These are phyloP conservation scores for Tauraco hartlaubi DNA, from an alignment of 2,797 vertebrate species.

Conservation along the genomic window DNA sequence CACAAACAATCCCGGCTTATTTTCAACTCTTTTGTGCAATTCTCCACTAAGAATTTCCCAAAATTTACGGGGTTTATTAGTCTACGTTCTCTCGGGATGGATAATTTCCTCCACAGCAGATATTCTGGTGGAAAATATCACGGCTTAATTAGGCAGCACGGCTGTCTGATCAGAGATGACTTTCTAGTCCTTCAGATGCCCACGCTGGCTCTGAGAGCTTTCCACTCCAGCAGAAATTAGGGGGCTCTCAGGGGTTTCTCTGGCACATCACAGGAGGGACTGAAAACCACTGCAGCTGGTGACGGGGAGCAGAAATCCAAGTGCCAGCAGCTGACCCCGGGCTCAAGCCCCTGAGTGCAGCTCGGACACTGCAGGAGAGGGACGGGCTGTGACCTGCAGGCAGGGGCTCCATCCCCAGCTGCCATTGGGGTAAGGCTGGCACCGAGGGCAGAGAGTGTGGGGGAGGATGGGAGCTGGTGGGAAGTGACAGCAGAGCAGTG, in stretches of 20 bases:
- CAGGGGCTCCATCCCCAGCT: background rate
- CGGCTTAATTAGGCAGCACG: background rate
- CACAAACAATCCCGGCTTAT: rapidly evolving
- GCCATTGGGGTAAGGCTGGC: background rate
- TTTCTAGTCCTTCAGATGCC: background rate
- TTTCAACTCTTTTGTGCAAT: background rate
- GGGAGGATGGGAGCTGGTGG: background rate
- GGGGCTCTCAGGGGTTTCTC: background rate
- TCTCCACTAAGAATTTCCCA: background rate
- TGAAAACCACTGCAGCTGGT: background rate
- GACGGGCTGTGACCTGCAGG: background rate
- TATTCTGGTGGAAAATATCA: background rate
- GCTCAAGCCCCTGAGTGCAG: background rate
- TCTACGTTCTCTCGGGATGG: background rate
- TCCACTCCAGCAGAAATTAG: background rate
- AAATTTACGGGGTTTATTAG: background rate
- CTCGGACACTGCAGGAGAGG: rapidly evolving
- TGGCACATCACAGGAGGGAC: background rate
- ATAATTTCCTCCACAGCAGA: background rate
- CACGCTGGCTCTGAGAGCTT: background rate
- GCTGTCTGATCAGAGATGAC: background rate
- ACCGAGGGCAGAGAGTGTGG: rapidly evolving
- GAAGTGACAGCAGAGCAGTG: background rate
- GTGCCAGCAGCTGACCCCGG: rapidly evolving
- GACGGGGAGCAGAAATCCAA: background rate